phyloP scores from a whole-genome alignment of 2,797 vertebrate species.

The Anabas testudineus region DNA sequence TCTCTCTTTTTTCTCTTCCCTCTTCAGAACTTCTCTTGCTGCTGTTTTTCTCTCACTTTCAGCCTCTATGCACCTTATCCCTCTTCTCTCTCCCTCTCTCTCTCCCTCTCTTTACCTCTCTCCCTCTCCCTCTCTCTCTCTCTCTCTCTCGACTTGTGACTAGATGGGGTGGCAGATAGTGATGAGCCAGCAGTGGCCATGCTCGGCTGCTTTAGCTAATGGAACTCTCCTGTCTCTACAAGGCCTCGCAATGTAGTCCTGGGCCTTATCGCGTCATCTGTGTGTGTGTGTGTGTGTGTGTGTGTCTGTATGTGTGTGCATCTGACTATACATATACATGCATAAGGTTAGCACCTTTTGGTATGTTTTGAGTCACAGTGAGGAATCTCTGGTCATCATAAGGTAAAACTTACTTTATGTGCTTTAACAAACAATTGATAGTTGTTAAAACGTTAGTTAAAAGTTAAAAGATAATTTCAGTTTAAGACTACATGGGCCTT shows the following conservation, averaged over 20 bases:
- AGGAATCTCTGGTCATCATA: neutral
- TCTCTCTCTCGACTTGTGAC: constrained; percentile 52
- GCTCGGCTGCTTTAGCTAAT: constrained; percentile 80
- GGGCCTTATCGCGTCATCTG: constrained; percentile 64
- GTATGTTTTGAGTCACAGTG: neutral
- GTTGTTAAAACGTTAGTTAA: too few relatives aligned
- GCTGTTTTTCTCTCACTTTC: constrained; percentile 45
- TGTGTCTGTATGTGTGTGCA: neutral
- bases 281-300: constrained; percentile 25
- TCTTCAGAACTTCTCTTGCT: constrained; percentile 36
- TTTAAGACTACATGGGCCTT: too few relatives aligned
- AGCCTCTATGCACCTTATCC: constrained; percentile 28
- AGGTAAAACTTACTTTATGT: too few relatives aligned
- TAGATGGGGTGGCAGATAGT: constrained; percentile 72
- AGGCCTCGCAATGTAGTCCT: constrained; percentile 71
- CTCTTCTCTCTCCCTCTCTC: constrained; percentile 12
- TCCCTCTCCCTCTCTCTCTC: constrained; percentile 38
- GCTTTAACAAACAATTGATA: neutral
- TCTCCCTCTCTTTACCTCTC: constrained; percentile 14
- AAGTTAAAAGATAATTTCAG: neutral
- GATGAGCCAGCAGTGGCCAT: constrained; percentile 82
- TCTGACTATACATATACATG: neutral
- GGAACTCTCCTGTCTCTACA: constrained; percentile 77
- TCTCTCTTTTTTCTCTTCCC: constrained; percentile 20
- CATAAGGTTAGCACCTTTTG: constrained; percentile 8